phyloP scores from a whole-genome alignment of 2,113 vertebrate genomes.

The Tympanuchus pallidicinctus region DNA sequence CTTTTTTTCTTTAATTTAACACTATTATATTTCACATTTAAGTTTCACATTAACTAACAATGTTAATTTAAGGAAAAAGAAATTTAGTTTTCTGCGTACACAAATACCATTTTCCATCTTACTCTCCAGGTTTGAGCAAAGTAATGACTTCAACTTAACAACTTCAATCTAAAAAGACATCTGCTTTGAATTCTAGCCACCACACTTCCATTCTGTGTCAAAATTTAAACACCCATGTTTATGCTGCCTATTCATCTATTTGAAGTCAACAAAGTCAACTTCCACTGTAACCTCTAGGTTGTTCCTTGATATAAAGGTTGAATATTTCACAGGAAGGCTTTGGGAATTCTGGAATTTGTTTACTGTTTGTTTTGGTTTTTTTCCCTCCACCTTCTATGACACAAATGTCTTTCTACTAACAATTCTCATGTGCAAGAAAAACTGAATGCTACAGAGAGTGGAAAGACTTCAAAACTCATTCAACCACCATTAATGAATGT shows the following conservation, averaged over 20 bases:
- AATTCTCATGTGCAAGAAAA: background rate
- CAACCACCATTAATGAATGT: background rate
- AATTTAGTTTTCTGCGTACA: rapidly evolving
- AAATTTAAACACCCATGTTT: background rate
- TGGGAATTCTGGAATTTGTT: background rate
- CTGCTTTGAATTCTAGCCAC: background rate
- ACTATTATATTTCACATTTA: too few relatives aligned
- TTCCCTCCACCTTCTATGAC: background rate
- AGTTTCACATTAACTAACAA: too few relatives aligned
- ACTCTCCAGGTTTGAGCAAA: background rate
- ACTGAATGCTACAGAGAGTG: background rate
- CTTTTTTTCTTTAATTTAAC: too few relatives aligned
- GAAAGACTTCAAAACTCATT: background rate
- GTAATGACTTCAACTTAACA: background rate
- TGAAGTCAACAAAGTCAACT: background rate
- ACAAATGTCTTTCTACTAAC: background rate
- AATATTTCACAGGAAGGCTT: background rate
- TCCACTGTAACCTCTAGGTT: background rate
- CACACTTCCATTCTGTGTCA: background rate
- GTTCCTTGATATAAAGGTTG: background rate
- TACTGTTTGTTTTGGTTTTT: background rate
- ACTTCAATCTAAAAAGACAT: background rate
- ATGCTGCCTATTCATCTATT: rapidly evolving
- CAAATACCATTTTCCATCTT: background rate
- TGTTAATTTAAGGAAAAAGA: background rate